Conservation (phyloP, 2,888 invertebrate genomes). For the Nephrotoma flavescens region DNA sequence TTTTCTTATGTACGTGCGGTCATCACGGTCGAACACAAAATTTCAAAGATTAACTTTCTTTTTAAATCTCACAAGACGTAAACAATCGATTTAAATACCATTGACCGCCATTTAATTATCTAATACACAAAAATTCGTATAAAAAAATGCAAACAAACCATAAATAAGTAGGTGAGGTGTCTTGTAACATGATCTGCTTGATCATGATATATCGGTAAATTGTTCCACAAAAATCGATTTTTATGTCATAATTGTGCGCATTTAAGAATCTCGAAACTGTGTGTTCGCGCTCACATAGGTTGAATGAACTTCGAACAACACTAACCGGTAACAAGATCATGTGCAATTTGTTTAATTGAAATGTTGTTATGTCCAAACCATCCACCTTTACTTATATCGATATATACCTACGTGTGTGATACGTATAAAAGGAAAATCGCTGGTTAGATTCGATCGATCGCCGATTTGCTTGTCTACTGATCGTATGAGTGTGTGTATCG, state of each 20-base stretch:
- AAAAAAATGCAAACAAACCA: background rate
- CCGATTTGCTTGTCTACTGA: background rate
- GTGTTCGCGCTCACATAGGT: background rate
- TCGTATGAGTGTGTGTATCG: background rate
- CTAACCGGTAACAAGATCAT: background rate
- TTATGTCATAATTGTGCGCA: background rate
- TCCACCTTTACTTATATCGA: background rate
- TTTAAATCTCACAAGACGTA: too few relatives aligned
- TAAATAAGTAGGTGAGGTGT: background rate
- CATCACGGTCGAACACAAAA: too few relatives aligned
- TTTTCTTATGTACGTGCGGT: too few relatives aligned
- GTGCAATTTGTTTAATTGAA: background rate
- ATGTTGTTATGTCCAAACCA: background rate
- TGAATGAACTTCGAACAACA: background rate
- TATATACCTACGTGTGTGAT: background rate
- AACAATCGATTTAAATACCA: too few relatives aligned
- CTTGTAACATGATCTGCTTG: background rate
- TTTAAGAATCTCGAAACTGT: background rate
- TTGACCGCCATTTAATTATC: background rate
- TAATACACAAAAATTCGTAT: background rate
- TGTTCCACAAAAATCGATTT: background rate
- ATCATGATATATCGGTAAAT: background rate
- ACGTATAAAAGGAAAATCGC: background rate
- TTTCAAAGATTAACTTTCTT: too few relatives aligned
- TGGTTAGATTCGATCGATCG: background rate